Percentiles rank a stretch among this genome's conserved stretches.
Conservation (phyloP, 2,113 vertebrate species). For the Okapia johnstoni region DNA sequence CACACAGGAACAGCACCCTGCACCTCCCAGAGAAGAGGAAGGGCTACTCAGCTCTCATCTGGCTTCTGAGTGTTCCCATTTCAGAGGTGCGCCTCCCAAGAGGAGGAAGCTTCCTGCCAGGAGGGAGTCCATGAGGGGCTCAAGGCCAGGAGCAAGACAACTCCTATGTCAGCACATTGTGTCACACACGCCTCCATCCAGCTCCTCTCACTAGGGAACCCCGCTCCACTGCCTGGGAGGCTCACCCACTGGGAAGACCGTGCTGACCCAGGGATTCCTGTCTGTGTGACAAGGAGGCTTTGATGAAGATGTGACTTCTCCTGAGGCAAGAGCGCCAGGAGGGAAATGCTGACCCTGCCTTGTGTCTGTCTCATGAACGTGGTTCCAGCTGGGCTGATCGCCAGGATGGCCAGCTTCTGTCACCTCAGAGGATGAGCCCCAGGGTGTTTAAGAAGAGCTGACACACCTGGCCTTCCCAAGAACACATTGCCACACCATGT, state of each 20-base stretch:
- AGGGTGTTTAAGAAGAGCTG: neutral
- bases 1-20: neutral
- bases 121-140: neutral
- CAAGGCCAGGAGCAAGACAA: neutral
- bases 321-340: neutral
- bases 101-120: neutral
- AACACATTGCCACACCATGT: neutral
- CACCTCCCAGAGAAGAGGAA: neutral
- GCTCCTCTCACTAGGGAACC: neutral
- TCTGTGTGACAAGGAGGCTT: neutral
- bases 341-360: neutral
- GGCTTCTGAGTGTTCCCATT: neutral
- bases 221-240: neutral
- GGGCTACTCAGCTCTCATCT: neutral
- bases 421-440: neutral
- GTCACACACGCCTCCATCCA: neutral
- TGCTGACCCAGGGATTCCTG: neutral
- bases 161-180: neutral
- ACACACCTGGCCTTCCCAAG: neutral
- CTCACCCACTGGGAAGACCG: neutral
- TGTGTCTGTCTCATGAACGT: neutral
- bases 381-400: neutral
- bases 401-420: neutral
- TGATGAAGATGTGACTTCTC: neutral
- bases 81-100: neutral